Evolutionary conservation across 2,113 vertebrate species (phyloP).

Genomic region (Cyanistes caeruleus): DNA sequence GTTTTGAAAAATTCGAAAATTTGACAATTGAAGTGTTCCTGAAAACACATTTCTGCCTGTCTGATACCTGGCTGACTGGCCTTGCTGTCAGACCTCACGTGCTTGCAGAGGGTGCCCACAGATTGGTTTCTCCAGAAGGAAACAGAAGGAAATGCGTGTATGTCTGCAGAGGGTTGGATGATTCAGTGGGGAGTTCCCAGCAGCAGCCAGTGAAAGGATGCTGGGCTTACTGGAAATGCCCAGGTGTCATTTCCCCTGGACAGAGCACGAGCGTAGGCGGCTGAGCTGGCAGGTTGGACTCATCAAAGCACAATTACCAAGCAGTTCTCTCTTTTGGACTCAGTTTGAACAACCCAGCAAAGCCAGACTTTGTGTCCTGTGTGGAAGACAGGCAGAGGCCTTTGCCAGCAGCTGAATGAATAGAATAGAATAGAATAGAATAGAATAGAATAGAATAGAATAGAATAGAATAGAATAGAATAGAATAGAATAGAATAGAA

Average conservation of each 20-base stretch:
- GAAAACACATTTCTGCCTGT: neutral
- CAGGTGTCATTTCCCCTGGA: constrained; percentile 30
- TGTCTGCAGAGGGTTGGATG: neutral
- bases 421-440: neutral
- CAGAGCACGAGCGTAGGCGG: fast-evolving
- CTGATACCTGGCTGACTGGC: neutral
- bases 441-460: neutral
- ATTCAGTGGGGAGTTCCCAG: constrained; percentile 33
- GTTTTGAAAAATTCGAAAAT: neutral
- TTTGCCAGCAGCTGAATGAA: neutral
- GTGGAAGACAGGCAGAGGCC: neutral
- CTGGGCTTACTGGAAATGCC: neutral
- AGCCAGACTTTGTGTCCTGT: neutral
- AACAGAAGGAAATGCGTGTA: neutral
- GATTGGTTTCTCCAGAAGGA: neutral
- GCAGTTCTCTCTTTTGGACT: neutral
- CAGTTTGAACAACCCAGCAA: neutral
- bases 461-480: neutral
- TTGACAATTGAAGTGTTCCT: neutral
- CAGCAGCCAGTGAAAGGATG: neutral
- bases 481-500: neutral
- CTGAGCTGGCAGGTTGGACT: neutral
- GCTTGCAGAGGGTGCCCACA: neutral
- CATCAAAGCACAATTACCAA: neutral
- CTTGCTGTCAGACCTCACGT: neutral